Percentiles rank a stretch among this genome's conserved stretches.
These are phyloP conservation scores for Cotesia congregata DNA, from an alignment of 2,888 invertebrate genomes.

Conservation along the genomic window DNA sequence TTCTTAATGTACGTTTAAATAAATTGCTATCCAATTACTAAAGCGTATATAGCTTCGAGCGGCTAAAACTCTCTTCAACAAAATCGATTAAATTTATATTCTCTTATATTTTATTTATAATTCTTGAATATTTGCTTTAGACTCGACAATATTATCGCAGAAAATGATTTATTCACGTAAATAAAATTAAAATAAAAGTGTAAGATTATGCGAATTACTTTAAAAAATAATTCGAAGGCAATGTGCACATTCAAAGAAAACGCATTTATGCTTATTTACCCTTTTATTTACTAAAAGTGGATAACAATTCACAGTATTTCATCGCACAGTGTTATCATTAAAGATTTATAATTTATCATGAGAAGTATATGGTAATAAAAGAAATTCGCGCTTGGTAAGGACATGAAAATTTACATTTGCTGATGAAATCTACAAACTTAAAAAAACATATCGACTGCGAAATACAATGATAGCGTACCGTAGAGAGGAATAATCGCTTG, in stretches of 20 bases:
- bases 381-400: slow-evolving; percentile 23
- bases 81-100: slow-evolving; percentile 23
- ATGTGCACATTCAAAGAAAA: no score
- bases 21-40: slow-evolving; percentile 60
- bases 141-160: not conserved
- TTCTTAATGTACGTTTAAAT: slow-evolving; percentile 59
- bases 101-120: not conserved
- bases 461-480: slow-evolving; percentile 53
- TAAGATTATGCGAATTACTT: no score
- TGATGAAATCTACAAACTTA: slow-evolving; percentile 24
- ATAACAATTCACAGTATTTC: not conserved
- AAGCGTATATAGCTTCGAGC: slow-evolving; percentile 42
- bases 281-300: not conserved
- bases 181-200: not conserved
- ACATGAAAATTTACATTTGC: slow-evolving; percentile 30
- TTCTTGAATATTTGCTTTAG: not conserved
- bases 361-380: slow-evolving; percentile 11
- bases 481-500: slow-evolving; percentile 52
- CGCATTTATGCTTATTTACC: no score
- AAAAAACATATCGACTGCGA: slow-evolving; percentile 65
- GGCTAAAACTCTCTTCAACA: not conserved
- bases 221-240: no score
- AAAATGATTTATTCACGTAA: not conserved
- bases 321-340: not conserved
- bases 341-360: not conserved